Evolutionary conservation across 2,888 invertebrate species (phyloP).

Genomic region (Temnothorax unifasciatus): DNA sequence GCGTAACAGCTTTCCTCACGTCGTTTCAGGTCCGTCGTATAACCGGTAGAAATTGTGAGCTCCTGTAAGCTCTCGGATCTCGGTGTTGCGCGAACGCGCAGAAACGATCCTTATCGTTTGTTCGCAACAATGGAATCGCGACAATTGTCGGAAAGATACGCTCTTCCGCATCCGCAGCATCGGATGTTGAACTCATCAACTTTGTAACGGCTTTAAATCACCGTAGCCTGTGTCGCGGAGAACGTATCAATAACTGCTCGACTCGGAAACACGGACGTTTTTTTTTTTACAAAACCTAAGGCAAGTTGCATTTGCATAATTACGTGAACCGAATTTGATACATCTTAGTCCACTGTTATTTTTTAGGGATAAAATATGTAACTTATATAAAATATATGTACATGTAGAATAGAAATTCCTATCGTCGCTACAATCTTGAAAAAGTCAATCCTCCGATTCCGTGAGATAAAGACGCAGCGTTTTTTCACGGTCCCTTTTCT

Average conservation of each 20-base stretch:
- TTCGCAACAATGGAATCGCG: not conserved
- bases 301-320: constrained; percentile 8
- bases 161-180: not conserved
- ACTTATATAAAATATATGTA: not conserved
- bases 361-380: not conserved
- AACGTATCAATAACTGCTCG: no score
- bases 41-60: constrained; percentile 14
- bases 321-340: not conserved
- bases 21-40: constrained; percentile 12
- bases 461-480: constrained; percentile 10
- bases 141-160: not conserved
- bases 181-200: not conserved
- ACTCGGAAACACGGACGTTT: not conserved
- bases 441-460: constrained; percentile 25
- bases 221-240: not conserved
- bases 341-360: not conserved
- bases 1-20: constrained; percentile 30
- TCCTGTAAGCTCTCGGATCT: not conserved
- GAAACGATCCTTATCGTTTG: not conserved
- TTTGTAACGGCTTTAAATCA: not conserved
- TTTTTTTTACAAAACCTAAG: not conserved
- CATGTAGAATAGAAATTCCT: not conserved
- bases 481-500: constrained; percentile 21
- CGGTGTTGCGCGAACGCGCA: not conserved
- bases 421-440: constrained; percentile 3